Conservation (phyloP, 64 coral and sea anemone species). For the Montipora cactus region DNA sequence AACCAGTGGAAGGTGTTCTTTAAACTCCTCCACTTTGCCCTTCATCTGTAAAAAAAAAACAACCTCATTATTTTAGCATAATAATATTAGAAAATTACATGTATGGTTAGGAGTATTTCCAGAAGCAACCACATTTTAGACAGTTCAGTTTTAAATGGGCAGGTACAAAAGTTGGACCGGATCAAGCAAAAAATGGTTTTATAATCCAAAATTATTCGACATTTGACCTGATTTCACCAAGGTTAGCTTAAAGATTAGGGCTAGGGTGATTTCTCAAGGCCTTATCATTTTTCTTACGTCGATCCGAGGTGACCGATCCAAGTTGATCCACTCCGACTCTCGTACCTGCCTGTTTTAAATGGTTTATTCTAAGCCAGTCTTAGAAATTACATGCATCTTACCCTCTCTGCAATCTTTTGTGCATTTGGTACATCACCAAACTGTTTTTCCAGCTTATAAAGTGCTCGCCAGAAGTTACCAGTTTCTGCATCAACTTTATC, state of each 20-base stretch:
- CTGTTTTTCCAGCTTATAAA: conserved; percentile 99
- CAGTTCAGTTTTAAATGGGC: neutral
- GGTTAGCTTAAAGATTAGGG: too few species aligned
- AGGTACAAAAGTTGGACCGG: neutral
- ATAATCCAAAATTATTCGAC: too few species aligned
- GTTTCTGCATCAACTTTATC: conserved; percentile 96
- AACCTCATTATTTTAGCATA: neutral
- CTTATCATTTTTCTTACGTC: too few species aligned
- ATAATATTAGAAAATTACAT: too few species aligned
- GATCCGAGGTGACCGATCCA: too few species aligned
- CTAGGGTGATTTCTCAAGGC: too few species aligned
- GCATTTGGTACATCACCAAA: conserved; percentile 80
- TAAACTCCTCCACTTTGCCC: conserved; percentile 97
- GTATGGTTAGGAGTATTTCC: too few species aligned
- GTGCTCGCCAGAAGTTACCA: conserved; percentile 95
- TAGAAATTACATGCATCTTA: neutral
- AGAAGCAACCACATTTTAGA: neutral
- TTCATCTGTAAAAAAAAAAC: conserved; percentile 78
- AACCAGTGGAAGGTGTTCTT: conserved; percentile 92
- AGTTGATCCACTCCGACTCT: too few species aligned
- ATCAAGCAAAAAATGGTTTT: too few species aligned
- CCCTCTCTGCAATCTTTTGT: conserved; percentile 88
- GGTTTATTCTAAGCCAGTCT: neutral
- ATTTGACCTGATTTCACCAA: too few species aligned
- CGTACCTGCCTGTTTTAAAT: too few species aligned